Evolutionary conservation across 2,797 vertebrate species (phyloP), one percentile per base, ranked within the genome.

Genomic region (Hemibagrus guttatus): DNA sequence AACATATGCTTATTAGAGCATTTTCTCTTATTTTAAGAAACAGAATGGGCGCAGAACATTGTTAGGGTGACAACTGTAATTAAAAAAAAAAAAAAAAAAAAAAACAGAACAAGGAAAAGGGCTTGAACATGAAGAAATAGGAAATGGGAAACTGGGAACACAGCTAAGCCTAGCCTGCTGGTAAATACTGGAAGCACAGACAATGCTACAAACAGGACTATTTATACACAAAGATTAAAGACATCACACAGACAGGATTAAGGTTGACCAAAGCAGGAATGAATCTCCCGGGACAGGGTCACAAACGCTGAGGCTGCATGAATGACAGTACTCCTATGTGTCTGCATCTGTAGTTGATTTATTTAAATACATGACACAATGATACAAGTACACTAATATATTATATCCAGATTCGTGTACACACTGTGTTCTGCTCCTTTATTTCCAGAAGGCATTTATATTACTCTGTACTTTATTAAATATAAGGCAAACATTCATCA

Each of bases 171-270:
- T 6, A 9, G 46, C 17, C 17, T 21, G 9, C 19, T 71, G 7
- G 7, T 69, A 75, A 75, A 74, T 52, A 74, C 23, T 74, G 71
- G 42, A 74, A n/a, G n/a, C 46, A 75, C 12, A n/a, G 26, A 13
- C 42, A 26, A n/a, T 74, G 71, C 42, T 52, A 74, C 23, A 74
- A 49, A 74, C 23, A n/a, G 46, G 72, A 75, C 28, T 56, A 52
- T 58, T 79, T 58, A 58, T 79, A 35, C 19, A 7, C 54, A 23
- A n/a, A 21, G 52, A 35, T 59, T 79, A 79, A 61, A 61, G 56
- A 80, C 11, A 79, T 61, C 56, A 80, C 35, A 80, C 56, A 39
- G 16, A 78, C 8, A 58, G 13, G 75, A 58, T 78, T 61, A 61
- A 26, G 31, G 78, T 39, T 31, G 28, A 35, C 54, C 28, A 79